phyloP scores from a whole-genome alignment of 1,140 invertebrate species.

The Oryctes rhinoceros region DNA sequence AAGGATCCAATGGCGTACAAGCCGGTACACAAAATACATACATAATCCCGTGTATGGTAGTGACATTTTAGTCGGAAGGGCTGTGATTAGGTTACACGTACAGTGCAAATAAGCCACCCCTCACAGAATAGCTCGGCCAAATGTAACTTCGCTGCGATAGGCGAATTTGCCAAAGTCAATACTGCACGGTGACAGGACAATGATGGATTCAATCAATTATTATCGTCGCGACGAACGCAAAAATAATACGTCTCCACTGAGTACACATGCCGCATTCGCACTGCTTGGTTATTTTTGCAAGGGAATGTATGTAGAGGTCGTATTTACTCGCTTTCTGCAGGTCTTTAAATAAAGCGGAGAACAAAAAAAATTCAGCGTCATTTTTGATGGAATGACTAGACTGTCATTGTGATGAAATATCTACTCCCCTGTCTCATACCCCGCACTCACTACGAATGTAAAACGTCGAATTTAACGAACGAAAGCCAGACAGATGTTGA shows the following conservation, averaged over 20 bases:
- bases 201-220: slow-evolving; percentile 44
- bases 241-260: neutral
- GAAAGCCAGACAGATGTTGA: slow-evolving; percentile 23
- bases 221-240: slow-evolving; percentile 1
- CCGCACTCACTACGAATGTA: neutral
- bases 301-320: neutral
- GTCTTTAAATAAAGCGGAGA: neutral
- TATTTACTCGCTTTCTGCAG: neutral
- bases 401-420: neutral
- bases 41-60: slow-evolving; percentile 40
- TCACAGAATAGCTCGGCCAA: no score
- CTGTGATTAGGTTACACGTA: slow-evolving; percentile 45
- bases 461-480: slow-evolving; percentile 28
- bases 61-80: slow-evolving; percentile 41
- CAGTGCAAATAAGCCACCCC: slow-evolving; percentile 39
- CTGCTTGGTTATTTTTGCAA: neutral
- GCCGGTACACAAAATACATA: slow-evolving; percentile 7
- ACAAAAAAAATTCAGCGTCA: neutral
- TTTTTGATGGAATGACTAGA: slow-evolving; percentile 12
- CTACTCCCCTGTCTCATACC: neutral
- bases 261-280: neutral
- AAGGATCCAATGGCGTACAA: neutral
- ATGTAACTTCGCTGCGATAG: neutral
- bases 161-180: slow-evolving; percentile 45
- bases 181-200: slow-evolving; percentile 35